Percentiles rank a stretch among this genome's conserved stretches.
These are phyloP conservation scores for Hoplodrina blanda DNA, from an alignment of 2,888 invertebrate species.

Conservation along the genomic window DNA sequence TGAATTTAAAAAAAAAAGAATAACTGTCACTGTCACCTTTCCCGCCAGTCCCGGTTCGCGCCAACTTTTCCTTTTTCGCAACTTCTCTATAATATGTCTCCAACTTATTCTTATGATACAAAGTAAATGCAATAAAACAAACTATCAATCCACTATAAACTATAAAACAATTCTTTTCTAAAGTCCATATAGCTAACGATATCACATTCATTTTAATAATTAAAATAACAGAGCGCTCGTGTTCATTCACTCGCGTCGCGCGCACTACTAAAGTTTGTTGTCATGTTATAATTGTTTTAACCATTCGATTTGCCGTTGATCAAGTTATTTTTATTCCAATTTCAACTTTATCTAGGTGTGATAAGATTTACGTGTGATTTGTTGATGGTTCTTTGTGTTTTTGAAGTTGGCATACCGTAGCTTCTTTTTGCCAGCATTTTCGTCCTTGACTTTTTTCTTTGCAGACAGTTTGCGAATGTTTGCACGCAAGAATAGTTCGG, in stretches of 20 bases:
- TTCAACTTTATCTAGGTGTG: conserved; percentile 39
- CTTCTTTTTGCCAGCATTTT: conserved; percentile 60
- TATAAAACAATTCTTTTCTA: conserved; percentile 85
- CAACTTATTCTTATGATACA: conserved; percentile 83
- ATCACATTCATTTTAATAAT: conserved; percentile 81
- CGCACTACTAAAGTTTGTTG: conserved; percentile 66
- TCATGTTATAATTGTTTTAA: conserved; percentile 54
- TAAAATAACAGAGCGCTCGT: conserved; percentile 41
- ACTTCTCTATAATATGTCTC: conserved; percentile 74
- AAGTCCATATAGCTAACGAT: conserved; percentile 81
- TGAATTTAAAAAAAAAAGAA: too few relatives aligned
- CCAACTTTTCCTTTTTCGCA: conserved; percentile 75
- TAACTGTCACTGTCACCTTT: conserved; percentile 68
- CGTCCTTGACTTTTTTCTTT: conserved; percentile 61
- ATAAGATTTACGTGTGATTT: conserved; percentile 28
- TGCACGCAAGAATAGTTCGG: conserved; percentile 49
- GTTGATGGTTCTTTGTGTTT: conserved; percentile 3
- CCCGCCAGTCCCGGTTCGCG: conserved; percentile 70
- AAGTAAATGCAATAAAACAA: conserved; percentile 81
- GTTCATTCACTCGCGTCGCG: conserved; percentile 48
- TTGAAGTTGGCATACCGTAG: conserved; percentile 54
- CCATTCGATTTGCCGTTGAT: conserved; percentile 46
- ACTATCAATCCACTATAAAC: conserved; percentile 82
- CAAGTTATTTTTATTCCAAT: conserved; percentile 36
- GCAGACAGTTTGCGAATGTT: conserved; percentile 34